Conservation (phyloP, 2,113 vertebrate genomes). For the Dicerorhinus sumatrensis region DNA sequence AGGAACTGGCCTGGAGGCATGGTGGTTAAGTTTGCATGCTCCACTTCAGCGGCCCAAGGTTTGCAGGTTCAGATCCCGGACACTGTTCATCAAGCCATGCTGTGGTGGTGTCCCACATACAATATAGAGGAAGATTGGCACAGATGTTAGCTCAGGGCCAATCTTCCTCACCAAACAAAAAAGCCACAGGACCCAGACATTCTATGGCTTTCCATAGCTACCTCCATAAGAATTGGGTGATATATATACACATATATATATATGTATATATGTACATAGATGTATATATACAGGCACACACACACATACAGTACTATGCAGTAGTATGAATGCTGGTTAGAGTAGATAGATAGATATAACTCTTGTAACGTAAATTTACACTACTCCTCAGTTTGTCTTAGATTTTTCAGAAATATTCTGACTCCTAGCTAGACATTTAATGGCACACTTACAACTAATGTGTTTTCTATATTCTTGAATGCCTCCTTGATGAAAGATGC, state of each 20-base stretch:
- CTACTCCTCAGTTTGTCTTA: background rate
- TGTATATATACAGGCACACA: background rate
- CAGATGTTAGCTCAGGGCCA: no score
- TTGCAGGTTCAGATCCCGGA: no score
- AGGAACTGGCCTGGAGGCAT: no score
- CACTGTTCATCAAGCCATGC: no score
- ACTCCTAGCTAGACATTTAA: background rate
- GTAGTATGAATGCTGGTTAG: background rate
- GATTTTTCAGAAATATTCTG: slow-evolving; percentile 47
- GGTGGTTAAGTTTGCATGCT: no score
- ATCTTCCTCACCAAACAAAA: no score
- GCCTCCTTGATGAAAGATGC: background rate
- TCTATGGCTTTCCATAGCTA: background rate
- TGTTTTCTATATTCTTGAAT: slow-evolving; percentile 3
- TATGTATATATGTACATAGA: no score
- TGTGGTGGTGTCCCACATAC: no score
- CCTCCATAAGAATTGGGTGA: background rate
- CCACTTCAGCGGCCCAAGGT: no score
- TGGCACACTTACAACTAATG: background rate
- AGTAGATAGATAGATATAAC: background rate
- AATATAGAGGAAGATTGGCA: no score
- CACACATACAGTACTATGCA: background rate
- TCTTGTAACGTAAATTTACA: background rate
- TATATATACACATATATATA: no score
- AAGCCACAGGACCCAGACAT: background rate